phyloP scores from a whole-genome alignment of 2,113 vertebrate genomes.

The Myanophis thanlyinensis region DNA sequence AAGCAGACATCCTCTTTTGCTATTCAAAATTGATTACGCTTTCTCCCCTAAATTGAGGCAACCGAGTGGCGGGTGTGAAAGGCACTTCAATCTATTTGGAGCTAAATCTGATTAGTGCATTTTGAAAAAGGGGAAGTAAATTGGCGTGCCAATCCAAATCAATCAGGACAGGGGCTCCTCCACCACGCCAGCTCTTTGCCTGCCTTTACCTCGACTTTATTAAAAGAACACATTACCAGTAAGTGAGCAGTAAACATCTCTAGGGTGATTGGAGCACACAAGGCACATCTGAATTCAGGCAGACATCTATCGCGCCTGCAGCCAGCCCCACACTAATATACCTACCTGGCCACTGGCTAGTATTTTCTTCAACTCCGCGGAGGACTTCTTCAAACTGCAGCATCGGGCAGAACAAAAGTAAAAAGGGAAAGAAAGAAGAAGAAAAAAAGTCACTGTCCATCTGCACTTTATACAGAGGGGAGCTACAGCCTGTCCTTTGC shows the following conservation, averaged over 20 bases:
- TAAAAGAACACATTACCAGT: constrained; percentile 36
- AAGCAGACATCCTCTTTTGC: constrained; percentile 47
- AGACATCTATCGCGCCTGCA: too few relatives aligned
- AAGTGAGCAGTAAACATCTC: constrained; percentile 27
- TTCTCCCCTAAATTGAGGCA: constrained; percentile 53
- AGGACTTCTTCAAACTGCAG: constrained; percentile 92
- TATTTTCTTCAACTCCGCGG: constrained; percentile 96
- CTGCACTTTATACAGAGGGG: rapidly evolving
- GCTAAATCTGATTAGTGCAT: constrained; percentile 63
- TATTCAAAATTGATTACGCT: constrained; percentile 70
- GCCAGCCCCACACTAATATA: constrained; percentile 10
- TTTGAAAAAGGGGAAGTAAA: constrained; percentile 66
- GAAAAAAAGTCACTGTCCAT: neutral
- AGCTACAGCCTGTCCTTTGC: rapidly evolving
- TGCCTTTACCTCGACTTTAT: constrained; percentile 33
- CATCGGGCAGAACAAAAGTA: neutral
- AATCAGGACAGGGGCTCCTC: constrained; percentile 55
- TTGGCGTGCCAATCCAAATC: constrained; percentile 73
- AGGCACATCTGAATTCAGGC: neutral
- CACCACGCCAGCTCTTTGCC: constrained; percentile 42
- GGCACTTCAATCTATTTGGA: constrained; percentile 60
- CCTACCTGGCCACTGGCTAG: constrained; percentile 93
- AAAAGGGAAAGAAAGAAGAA: neutral
- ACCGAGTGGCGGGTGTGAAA: constrained; percentile 31
- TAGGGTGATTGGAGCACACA: neutral